A percentile compares a stretch with the other conserved stretches of the same genome.
phyloP scores from a whole-genome alignment of 1,140 invertebrate genomes.

The Papilio glaucus region DNA sequence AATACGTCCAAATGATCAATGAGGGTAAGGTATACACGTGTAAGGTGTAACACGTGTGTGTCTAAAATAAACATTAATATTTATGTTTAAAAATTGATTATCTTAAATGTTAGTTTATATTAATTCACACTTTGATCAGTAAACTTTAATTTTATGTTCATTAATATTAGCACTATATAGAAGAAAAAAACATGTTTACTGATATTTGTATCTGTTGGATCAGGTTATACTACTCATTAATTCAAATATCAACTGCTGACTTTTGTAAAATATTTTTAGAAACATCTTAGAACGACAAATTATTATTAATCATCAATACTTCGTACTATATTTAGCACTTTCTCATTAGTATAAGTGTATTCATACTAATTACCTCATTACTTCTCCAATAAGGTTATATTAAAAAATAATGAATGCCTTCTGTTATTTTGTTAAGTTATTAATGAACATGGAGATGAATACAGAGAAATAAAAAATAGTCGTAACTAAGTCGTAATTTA shows the following conservation, averaged over 20 bases:
- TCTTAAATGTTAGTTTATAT: background rate
- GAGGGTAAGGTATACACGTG: background rate
- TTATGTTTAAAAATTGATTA: background rate
- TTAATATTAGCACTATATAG: too few species aligned
- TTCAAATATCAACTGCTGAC: background rate
- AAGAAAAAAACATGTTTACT: slow-evolving; percentile 13
- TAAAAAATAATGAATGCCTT: too few species aligned
- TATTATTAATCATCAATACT: background rate
- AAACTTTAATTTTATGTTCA: background rate
- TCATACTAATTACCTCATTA: slow-evolving; percentile 6
- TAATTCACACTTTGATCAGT: background rate
- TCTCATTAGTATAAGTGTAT: background rate
- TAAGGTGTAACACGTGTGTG: background rate
- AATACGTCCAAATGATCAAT: too few species aligned
- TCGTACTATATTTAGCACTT: background rate
- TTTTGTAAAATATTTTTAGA: slow-evolving; percentile 11
- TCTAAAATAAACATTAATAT: background rate
- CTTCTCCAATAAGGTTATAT: too few species aligned
- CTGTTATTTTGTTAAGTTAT: too few species aligned
- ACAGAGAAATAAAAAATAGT: too few species aligned
- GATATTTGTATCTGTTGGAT: background rate
- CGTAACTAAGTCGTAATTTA: too few species aligned
- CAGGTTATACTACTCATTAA: background rate
- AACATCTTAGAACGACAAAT: slow-evolving; percentile 3
- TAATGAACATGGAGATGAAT: too few species aligned